A percentile compares a stretch with the other conserved stretches of the same genome.
Evolutionary conservation across 1,140 invertebrate genomes (phyloP).

Genomic region (Reticulitermes speratus): DNA sequence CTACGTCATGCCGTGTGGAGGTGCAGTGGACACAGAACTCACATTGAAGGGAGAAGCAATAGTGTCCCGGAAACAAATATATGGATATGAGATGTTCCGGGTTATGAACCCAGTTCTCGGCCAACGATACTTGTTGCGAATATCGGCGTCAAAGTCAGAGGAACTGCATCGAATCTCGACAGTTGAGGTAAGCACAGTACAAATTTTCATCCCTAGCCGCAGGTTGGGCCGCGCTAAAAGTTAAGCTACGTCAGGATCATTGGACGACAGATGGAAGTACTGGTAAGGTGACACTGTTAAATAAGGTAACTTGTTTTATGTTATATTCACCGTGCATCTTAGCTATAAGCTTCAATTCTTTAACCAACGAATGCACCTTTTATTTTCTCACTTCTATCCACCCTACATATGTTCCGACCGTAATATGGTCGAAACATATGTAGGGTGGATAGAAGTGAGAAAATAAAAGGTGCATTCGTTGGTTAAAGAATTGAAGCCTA

Average conservation of each 20-base stretch:
- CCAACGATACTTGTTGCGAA: conserved; percentile 43
- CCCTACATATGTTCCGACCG: too few species aligned
- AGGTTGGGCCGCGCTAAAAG: neutral
- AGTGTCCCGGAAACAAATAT: conserved; percentile 39
- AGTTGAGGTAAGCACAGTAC: conserved; percentile 42
- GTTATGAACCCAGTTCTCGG: conserved; percentile 41
- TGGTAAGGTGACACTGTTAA: neutral
- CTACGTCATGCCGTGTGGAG: conserved; percentile 51
- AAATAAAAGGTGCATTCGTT: too few species aligned
- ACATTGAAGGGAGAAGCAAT: conserved; percentile 39
- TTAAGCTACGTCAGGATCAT: neutral
- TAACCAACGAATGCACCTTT: too few species aligned
- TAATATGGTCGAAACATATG: too few species aligned
- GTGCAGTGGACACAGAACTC: conserved; percentile 43
- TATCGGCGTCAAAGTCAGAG: conserved; percentile 42
- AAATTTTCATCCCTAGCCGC: neutral
- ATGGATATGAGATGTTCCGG: conserved; percentile 43
- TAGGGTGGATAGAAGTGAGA: too few species aligned
- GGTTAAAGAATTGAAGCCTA: too few species aligned
- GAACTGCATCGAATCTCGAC: conserved; percentile 43
- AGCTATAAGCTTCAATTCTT: too few species aligned
- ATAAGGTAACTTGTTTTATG: too few species aligned
- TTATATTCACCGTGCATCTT: too few species aligned
- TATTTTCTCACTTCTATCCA: too few species aligned
- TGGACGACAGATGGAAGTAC: neutral